Percentiles rank a stretch among this genome's conserved stretches.
These are phyloP conservation scores for Oophaga pumilio DNA, from an alignment of 2,113 vertebrate species.

Conservation along the genomic window DNA sequence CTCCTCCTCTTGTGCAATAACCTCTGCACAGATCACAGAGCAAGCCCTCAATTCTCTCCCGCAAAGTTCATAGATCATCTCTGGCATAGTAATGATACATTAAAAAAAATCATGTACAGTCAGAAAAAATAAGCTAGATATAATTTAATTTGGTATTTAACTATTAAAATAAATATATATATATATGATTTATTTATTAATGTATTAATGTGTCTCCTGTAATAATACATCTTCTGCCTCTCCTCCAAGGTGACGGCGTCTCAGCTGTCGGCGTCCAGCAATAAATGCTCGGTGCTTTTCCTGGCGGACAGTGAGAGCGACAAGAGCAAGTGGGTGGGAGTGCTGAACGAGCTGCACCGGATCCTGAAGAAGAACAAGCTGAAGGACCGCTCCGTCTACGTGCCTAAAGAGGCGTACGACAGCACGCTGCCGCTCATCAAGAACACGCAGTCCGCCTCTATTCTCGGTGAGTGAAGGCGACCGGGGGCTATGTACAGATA, in stretches of 20 bases:
- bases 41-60: too few species aligned
- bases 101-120: too few species aligned
- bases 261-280: constrained; percentile 86
- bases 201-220: too few species aligned
- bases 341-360: constrained; percentile 91
- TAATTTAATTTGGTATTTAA: too few species aligned
- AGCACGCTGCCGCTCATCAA: constrained; percentile 97
- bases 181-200: too few species aligned
- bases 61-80: too few species aligned
- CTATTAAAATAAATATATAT: too few species aligned
- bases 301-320: constrained; percentile 93
- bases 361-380: constrained; percentile 98
- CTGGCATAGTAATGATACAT: too few species aligned
- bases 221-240: neutral
- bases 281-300: constrained; percentile 92
- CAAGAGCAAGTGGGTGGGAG: constrained; percentile 92
- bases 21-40: too few species aligned
- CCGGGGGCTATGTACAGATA: neutral
- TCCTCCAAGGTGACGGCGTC: constrained; percentile 87
- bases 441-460: constrained; percentile 93
- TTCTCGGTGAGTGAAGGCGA: constrained; percentile 77
- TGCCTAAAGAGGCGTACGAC: constrained; percentile 97
- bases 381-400: constrained; percentile 93
- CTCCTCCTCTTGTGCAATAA: too few species aligned
- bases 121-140: too few species aligned